These are phyloP conservation scores for Leptinotarsa haldemani DNA, from an alignment of 2,888 invertebrate genomes.

Conservation along the genomic window DNA sequence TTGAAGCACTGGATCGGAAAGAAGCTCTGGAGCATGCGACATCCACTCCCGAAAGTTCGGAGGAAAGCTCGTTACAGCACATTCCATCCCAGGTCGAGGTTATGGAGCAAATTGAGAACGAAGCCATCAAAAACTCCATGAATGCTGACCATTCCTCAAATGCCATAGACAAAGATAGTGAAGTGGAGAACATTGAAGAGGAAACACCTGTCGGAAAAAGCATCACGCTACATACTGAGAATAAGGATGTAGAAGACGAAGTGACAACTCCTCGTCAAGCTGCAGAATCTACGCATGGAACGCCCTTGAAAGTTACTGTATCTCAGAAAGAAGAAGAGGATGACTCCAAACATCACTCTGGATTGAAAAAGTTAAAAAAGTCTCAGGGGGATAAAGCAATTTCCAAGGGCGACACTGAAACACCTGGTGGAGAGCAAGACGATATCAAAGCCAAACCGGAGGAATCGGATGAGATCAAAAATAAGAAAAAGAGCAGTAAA, in stretches of 20 bases:
- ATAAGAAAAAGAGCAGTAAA: not conserved
- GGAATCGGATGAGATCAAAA: not conserved
- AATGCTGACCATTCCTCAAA: not conserved
- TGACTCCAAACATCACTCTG: not conserved
- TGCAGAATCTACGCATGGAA: not conserved
- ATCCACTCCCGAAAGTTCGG: not conserved
- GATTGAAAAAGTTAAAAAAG: not conserved
- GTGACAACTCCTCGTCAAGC: too few species aligned
- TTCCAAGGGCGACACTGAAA: not conserved
- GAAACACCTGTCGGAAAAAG: not conserved
- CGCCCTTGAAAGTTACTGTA: not conserved
- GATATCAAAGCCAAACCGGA: not conserved
- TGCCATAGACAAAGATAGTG: conserved; percentile 12
- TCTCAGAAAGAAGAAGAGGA: not conserved
- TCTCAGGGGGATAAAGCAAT: not conserved
- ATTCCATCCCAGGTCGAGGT: not conserved
- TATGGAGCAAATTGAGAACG: not conserved
- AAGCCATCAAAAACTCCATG: not conserved
- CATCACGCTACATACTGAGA: not conserved
- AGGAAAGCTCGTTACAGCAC: not conserved
- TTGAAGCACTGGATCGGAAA: not conserved
- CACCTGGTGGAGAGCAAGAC: not conserved
- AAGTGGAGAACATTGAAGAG: not conserved
- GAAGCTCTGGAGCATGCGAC: not conserved
- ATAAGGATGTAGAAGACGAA: not conserved